Base-by-base conservation (phyloP, 2,113 vertebrate species). In the Sebastes fasciatus region DNA sequence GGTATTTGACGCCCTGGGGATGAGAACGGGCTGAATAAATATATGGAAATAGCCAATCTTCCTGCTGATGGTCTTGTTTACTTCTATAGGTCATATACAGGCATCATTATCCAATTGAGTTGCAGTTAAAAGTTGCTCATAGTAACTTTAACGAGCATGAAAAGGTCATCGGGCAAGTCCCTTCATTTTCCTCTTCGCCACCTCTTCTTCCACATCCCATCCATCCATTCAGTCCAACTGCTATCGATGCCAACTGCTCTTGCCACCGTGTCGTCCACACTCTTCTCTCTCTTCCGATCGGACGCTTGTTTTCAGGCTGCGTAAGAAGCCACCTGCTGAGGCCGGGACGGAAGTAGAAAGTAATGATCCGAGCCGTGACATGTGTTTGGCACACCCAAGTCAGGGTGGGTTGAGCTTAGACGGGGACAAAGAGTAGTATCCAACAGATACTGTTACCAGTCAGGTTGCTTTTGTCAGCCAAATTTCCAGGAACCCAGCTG, bases 241-340 rank as follows among this genome's bases (percentile, higher is more conserved):
- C 46, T 43, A n/a, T 3, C 5, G 4, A 23, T 49, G 40, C 77
- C 80, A 80, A 3, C 62, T 66, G 10, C 49, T 72, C 42, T 23
- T 26, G 16, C 57, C 48, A 4, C 49, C 3, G 7, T 63, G 77
- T 81, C 83, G 61, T 51, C 49, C 23, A 1, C 48, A 13, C 68
- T 70, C 82, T 49, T n/a, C 66, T 54, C 74, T 64, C 48, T 63
- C 61, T 66, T 87, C 82, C 77, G 84, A 79, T 79, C 49, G 60
- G 66, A 78, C 76, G 57, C 87, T 80, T 73, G 77, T 80, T 68
- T 85, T 67, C 70, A 51, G 13, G 80, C 55, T 52, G 19, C 65
- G 75, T 77, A 73, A 40, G 77, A 62, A 73, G 83, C 23, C 61
- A 71, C 88, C 81, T 51, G 76, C 91, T 71, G 73, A 42, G 45